Base-by-base conservation (phyloP, 1,140 invertebrate genomes). In the Cydia splendana region DNA sequence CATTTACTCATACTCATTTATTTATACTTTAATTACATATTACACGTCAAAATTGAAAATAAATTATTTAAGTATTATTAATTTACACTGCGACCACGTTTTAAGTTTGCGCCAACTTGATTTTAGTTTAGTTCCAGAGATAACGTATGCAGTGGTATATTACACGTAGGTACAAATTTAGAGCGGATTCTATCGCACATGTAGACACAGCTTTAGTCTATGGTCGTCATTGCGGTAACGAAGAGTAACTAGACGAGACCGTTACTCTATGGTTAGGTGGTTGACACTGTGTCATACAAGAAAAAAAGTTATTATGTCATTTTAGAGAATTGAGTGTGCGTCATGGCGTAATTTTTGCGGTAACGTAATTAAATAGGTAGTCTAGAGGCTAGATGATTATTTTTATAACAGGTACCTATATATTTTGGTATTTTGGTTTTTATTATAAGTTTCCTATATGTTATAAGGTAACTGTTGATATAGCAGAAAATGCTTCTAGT, bases 251-350 rank as follows among this genome's bases (percentile, higher is more conserved):
- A 75, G 74, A 75, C 51, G 57, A n/a, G 57, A 42, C 67, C 67
- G 67, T 71, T 71, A 71, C 67, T 18, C 30, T 67, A 34, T 67
- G 30, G 67, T 71, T 38, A 38, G 30, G 30, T 71, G 67, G 67
- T 42, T 71, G 67, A 71, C 67, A 71, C 67, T 71, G 7, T 71
- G 67, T 38, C 67, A 71, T 71, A 42, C 67, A 7, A 34, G 28
- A 42, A 45, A 62, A 74, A 75, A 75, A 75, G 74, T 75, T 75
- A 57, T 53, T 75, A 75, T 75, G 51, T 75, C 51, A 57, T 53
- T 74, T 71, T 75, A 24, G 24, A 51, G 74, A 75, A 45, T 75
- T 20, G 74, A 75, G 51, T 18, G 30, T 71, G 67, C 30, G 67
- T 71, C 65, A 69, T 69, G 28, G 65, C 30, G 65, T 69, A 4